Evolutionary conservation across 2,888 invertebrate genomes (phyloP).

Genomic region (Lasioglossum morio): DNA sequence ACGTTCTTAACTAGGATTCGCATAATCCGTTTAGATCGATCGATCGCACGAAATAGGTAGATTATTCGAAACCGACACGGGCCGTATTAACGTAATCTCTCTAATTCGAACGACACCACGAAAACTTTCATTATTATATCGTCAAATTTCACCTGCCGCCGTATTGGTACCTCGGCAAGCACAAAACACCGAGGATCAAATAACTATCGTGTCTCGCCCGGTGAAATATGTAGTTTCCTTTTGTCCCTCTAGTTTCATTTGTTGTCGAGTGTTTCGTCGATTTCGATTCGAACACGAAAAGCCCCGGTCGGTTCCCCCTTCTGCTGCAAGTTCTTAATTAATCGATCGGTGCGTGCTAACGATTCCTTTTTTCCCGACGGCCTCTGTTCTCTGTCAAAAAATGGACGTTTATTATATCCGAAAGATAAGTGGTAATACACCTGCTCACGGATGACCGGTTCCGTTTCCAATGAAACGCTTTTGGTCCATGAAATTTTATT

Average conservation of each 20-base stretch:
- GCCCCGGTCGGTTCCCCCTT: neutral
- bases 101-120: constrained; percentile 28
- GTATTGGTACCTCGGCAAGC: neutral
- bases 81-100: constrained; percentile 37
- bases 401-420: constrained; percentile 3
- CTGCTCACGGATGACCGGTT: neutral
- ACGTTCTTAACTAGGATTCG: constrained; percentile 17
- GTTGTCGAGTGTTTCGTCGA: neutral
- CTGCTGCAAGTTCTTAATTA: constrained; percentile 34
- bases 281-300: neutral
- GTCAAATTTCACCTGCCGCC: neutral
- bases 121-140: constrained; percentile 32
- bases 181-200: neutral
- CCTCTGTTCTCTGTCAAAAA: neutral
- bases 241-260: neutral
- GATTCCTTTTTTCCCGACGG: constrained; percentile 22
- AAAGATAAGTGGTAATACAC: neutral
- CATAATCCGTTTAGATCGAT: constrained; percentile 33
- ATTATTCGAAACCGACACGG: constrained; percentile 43
- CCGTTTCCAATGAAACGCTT: neutral
- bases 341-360: constrained; percentile 32
- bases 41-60: constrained; percentile 21
- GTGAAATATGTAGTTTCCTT: neutral
- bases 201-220: neutral
- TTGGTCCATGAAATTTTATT: neutral